These are phyloP conservation scores for Drosophila pallidifrons DNA, from an alignment of 1,140 invertebrate genomes.

Conservation along the genomic window DNA sequence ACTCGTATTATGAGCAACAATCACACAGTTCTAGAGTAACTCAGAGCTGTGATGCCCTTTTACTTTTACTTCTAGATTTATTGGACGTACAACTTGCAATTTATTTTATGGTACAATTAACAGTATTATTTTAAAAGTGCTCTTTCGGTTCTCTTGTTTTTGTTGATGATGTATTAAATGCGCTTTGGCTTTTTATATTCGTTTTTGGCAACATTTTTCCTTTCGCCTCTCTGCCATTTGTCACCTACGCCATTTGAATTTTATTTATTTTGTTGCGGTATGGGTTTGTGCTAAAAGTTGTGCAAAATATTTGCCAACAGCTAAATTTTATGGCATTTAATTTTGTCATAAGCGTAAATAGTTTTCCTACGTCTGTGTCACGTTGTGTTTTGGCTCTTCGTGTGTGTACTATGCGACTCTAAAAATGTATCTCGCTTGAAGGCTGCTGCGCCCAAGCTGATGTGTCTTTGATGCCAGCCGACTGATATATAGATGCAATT, in stretches of 20 bases:
- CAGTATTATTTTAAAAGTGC: conserved; percentile 10
- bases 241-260: conserved; percentile 68
- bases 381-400: neutral
- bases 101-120: conserved; percentile 48
- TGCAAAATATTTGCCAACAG: conserved; percentile 72
- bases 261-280: conserved; percentile 30
- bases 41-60: neutral
- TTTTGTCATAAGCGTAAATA: conserved; percentile 76
- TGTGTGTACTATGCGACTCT: conserved; percentile 17
- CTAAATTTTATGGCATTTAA: conserved; percentile 78
- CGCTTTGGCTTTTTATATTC: conserved; percentile 20
- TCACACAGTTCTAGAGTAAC: conserved; percentile 4
- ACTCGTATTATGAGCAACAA: neutral
- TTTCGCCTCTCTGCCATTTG: conserved; percentile 57
- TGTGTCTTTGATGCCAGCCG: conserved; percentile 68
- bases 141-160: neutral
- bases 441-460: conserved; percentile 60
- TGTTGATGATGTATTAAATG: conserved; percentile 23
- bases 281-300: conserved; percentile 62
- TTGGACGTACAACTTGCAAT: conserved; percentile 41
- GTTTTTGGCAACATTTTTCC: conserved; percentile 26
- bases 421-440: conserved; percentile 56
- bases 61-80: conserved; percentile 32
- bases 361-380: conserved; percentile 32
- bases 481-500: conserved; percentile 63